Base-by-base conservation (phyloP, 2,113 vertebrate genomes). In the Chauna torquata region DNA sequence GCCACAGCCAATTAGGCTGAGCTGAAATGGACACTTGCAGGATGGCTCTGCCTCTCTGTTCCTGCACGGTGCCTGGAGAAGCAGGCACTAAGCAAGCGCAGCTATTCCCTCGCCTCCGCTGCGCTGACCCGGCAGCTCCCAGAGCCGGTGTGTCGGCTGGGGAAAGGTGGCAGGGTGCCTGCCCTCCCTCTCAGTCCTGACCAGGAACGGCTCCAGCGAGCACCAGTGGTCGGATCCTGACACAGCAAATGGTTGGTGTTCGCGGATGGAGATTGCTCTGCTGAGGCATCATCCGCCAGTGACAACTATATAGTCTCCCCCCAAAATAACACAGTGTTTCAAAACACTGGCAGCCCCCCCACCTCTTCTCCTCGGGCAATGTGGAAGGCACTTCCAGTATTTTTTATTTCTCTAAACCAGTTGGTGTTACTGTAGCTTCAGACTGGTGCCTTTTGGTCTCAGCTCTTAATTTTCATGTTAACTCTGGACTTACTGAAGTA, bases 1-100 rank as follows among this genome's bases (percentile, higher is more conserved):
- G 96, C 94, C 92, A 93, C 92, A 92, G 88, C 68, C 96, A 96
- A 88, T 95, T 92, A 96, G 93, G 85, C 28, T 62, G 94, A 92
- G 93, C 92, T 88, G 92, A 83, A 90, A 94, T 3, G 93, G 88
- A 90, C 90, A 81, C 92, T 92, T 47, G 76, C 85, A 92, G 90
- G 90, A 92, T 68, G 86, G 11, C 94, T 92, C 50, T 70, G 86
- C 88, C 80, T 82, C 88, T 93, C 79, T 42, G 0, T 42, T 93
- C 79, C 85, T 85, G 3, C 0, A 1, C 28, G 11, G 62, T 40
- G 88, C 75, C 87, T 86, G 88, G 79, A 61, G 82, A 61, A 93
- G 88, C 65, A 40, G 54, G 78, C 78, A 34, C 82, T 22, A 4
- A 55, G 19, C 12, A 36, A 72, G 65, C 8, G 4, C 36, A 17